phyloP scores from a whole-genome alignment of 2,888 invertebrate genomes.

The Strigamia crassipes region DNA sequence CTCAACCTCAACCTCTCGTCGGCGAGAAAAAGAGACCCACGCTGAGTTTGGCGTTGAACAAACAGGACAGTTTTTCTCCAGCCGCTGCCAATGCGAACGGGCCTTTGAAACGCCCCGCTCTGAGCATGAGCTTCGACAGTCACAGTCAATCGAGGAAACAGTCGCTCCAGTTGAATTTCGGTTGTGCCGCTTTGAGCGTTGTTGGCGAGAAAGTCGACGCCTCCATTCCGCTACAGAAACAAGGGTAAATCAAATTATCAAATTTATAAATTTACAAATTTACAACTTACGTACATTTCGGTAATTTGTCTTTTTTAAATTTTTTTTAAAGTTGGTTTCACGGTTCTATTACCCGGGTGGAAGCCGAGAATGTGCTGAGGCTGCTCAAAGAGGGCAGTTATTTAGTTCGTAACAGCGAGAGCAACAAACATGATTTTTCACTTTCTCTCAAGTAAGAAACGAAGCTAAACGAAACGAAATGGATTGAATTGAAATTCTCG shows the following conservation, averaged over 20 bases:
- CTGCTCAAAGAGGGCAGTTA: slow-evolving; percentile 88
- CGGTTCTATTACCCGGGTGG: slow-evolving; percentile 85
- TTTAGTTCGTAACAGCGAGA: slow-evolving; percentile 91
- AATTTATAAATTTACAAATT: too few species aligned
- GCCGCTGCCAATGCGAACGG: neutral
- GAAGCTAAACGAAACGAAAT: too few species aligned
- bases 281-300: too few species aligned
- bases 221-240: slow-evolving; percentile 80
- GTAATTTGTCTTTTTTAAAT: too few species aligned
- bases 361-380: slow-evolving; percentile 86
- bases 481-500: too few species aligned
- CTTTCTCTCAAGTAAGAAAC: slow-evolving; percentile 77
- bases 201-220: slow-evolving; percentile 76
- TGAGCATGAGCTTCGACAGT: slow-evolving; percentile 47
- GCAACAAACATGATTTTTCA: slow-evolving; percentile 90
- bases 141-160: slow-evolving; percentile 50
- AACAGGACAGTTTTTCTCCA: neutral
- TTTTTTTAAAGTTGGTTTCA: slow-evolving; percentile 78
- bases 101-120: slow-evolving; percentile 36
- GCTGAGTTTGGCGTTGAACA: neutral
- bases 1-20: too few species aligned
- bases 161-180: slow-evolving; percentile 62
- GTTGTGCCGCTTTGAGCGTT: slow-evolving; percentile 65
- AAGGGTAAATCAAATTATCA: slow-evolving; percentile 70
- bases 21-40: neutral